Conservation (phyloP, 2,113 vertebrate genomes). For the Alouatta palliata region DNA sequence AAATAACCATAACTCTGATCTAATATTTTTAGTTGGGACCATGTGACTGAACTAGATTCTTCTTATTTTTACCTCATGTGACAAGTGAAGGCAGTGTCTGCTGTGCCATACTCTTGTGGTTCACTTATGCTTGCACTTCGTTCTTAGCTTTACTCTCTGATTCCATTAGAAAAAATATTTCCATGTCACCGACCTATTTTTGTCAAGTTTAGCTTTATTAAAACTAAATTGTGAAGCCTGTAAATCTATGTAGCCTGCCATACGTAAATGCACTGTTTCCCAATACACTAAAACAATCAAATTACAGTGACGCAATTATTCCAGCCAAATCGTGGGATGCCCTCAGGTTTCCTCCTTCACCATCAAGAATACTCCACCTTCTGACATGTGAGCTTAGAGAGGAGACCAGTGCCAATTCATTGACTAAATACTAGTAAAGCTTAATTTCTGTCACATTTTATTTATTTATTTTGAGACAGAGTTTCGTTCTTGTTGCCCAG, state of each 20-base stretch:
- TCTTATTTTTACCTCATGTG: constrained; percentile 43
- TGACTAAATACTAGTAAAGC: constrained; percentile 8
- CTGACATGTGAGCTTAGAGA: not conserved
- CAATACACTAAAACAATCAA: not conserved
- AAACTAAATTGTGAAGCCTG: not conserved
- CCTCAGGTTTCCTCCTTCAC: not conserved
- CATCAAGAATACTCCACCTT: not conserved
- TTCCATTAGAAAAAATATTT: not conserved
- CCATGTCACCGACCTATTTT: not conserved
- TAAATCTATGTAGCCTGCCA: not conserved
- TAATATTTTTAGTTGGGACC: constrained; percentile 33
- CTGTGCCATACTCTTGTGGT: not conserved
- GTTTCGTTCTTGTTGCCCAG: too few species aligned
- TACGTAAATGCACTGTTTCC: not conserved
- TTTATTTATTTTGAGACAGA: too few species aligned
- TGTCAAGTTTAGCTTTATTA: constrained; percentile 3
- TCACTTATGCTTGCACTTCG: not conserved
- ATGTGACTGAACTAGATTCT: not conserved
- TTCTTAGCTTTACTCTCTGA: not conserved
- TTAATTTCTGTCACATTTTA: not conserved
- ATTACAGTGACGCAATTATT: not conserved
- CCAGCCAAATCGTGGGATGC: not conserved
- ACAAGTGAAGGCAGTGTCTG: not conserved
- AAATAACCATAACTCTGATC: not conserved
- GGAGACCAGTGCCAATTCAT: not conserved